These are phyloP conservation scores for Aphodius granarius DNA, from an alignment of 2,888 invertebrate species.

Conservation along the genomic window DNA sequence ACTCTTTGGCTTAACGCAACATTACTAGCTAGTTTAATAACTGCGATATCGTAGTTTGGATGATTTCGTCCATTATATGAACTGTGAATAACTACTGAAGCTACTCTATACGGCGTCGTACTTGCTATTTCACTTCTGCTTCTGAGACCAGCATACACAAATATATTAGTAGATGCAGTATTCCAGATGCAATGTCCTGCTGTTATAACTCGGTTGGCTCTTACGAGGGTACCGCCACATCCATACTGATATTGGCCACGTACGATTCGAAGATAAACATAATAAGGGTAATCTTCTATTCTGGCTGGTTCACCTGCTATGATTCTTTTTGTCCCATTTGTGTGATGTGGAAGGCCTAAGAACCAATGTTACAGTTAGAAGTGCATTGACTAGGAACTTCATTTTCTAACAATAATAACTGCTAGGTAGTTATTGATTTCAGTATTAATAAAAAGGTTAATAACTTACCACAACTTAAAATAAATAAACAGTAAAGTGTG, in stretches of 20 bases:
- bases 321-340: neutral
- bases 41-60: neutral
- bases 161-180: neutral
- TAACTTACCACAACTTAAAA: too few relatives aligned
- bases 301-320: neutral
- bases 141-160: neutral
- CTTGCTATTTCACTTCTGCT: neutral
- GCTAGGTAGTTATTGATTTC: too few relatives aligned
- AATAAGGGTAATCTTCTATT: neutral
- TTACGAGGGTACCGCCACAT: neutral
- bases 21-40: neutral
- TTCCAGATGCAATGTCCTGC: neutral
- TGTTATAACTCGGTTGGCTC: neutral
- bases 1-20: neutral
- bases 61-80: neutral
- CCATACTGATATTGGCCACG: too few relatives aligned
- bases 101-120: neutral
- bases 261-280: neutral
- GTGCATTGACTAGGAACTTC: too few relatives aligned
- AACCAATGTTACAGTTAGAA: neutral
- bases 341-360: neutral
- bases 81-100: neutral
- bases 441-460: too few relatives aligned
- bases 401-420: too few relatives aligned
- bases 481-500: too few relatives aligned